Evolutionary conservation across 2,113 vertebrate species (phyloP), one percentile per base, ranked within the genome.

Genomic region (Egretta garzetta): DNA sequence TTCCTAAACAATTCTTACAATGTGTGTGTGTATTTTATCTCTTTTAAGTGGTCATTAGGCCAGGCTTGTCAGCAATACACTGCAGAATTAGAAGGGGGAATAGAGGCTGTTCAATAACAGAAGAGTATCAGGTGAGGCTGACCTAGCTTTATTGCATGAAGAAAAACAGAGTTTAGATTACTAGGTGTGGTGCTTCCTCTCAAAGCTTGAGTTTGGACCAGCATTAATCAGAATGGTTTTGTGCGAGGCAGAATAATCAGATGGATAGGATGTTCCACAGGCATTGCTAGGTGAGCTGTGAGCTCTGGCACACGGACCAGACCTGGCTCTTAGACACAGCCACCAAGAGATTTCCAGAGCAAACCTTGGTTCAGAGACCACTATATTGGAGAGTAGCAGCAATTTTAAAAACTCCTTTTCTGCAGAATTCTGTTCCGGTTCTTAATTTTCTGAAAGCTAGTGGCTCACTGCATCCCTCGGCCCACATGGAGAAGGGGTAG

Each of bases 191-290:
- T 53, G 27, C 30, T 66, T 64, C 27, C 32, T 77, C 35, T 50
- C 45, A 63, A 52, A 82, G 47, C 12, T 33, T 58, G 50, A 58
- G 16, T 91, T 53, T 6, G 4, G 33, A 30, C 33, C 70, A 20
- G 10, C 33, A 70, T 43, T 30, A 53, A 66, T 77, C 55, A 52
- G 50, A 90, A 88, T 10, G 17, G 24, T 28, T 70, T 60, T 52
- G 7, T 47, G 6, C 28, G n/a, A 71, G 77, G 39, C 43, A 70
- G 55, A 62, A 14, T 23, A 45, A 55, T 6, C 3, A 76, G 23
- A 52, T 32, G 8, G 79, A 49, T 43, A 19, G 4, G 26, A 6
- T 73, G 14, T 37, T 68, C 17, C 28, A 30, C 0, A 0, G 3
- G 6, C 9, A 22, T 12, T 67, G 22, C 12, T 10, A 45, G 22